Percentiles rank a stretch among this genome's conserved stretches.
phyloP scores from a whole-genome alignment of 2,888 invertebrate species.

The Morinoia aosen region DNA sequence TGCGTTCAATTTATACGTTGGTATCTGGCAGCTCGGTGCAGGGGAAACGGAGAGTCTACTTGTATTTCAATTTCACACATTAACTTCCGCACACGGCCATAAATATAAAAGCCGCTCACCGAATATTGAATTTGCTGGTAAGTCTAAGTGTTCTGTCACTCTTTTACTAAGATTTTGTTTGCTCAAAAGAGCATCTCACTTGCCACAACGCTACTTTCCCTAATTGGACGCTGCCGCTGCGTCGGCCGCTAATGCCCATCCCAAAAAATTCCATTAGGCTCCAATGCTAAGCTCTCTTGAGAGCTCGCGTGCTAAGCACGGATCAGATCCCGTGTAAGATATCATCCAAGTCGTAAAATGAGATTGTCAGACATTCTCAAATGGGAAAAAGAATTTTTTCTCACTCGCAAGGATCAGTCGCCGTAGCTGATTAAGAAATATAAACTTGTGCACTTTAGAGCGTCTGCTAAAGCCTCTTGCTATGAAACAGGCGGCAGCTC shows the following conservation, averaged over 20 bases:
- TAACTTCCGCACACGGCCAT: not conserved
- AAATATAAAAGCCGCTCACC: not conserved
- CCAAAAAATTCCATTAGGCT: slow-evolving; percentile 42
- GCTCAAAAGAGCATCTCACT: not conserved
- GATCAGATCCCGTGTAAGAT: slow-evolving; percentile 23
- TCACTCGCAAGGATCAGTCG: not conserved
- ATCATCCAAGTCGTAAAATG: slow-evolving; percentile 40
- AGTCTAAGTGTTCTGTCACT: not conserved
- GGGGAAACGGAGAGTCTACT: not conserved
- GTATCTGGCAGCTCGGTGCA: not conserved
- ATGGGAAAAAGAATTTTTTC: not conserved
- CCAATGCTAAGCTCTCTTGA: slow-evolving; percentile 45
- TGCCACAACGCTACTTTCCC: not conserved
- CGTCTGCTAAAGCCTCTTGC: not conserved
- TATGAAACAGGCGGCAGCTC: not conserved
- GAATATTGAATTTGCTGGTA: not conserved
- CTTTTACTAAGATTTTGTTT: not conserved
- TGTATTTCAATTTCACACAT: not conserved
- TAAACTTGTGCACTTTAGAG: not conserved
- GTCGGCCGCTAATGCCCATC: slow-evolving; percentile 40
- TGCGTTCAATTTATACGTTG: not conserved
- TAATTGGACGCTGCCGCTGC: slow-evolving; percentile 30
- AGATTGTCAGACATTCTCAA: slow-evolving; percentile 46
- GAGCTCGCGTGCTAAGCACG: slow-evolving; percentile 42
- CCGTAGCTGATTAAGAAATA: not conserved